phyloP scores from a whole-genome alignment of 1,140 invertebrate species.

The Zelostemma sp. region DNA sequence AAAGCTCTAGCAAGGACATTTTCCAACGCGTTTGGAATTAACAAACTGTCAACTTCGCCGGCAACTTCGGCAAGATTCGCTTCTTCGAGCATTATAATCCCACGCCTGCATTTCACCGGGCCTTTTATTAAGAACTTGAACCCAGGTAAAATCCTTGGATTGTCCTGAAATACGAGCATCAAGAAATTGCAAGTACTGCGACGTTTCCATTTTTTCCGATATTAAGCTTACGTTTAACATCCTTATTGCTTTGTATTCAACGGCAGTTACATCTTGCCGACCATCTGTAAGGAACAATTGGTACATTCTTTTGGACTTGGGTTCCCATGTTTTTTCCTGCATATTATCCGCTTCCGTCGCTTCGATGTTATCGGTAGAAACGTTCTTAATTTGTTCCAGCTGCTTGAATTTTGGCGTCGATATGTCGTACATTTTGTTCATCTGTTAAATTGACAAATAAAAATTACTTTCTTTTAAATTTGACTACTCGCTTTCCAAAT shows the following conservation, averaged over 20 bases:
- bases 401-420: slow-evolving; percentile 76
- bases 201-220: slow-evolving; percentile 18
- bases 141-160: slow-evolving; percentile 58
- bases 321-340: slow-evolving; percentile 51
- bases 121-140: slow-evolving; percentile 72
- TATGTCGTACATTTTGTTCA: slow-evolving; percentile 73
- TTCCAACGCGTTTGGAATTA: slow-evolving; percentile 73
- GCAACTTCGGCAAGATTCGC: slow-evolving; percentile 77
- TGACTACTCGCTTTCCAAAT: too few relatives aligned
- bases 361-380: slow-evolving; percentile 70
- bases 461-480: too few relatives aligned
- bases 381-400: slow-evolving; percentile 74
- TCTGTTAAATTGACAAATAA: slow-evolving; percentile 55
- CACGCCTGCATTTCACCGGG: slow-evolving; percentile 78
- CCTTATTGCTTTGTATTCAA: slow-evolving; percentile 80
- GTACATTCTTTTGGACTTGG: slow-evolving; percentile 75
- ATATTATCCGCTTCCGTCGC: slow-evolving; percentile 69
- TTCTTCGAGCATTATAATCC: slow-evolving; percentile 78
- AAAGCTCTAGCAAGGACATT: slow-evolving; percentile 74
- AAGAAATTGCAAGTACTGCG: slow-evolving; percentile 6
- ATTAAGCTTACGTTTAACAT: slow-evolving; percentile 72
- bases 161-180: slow-evolving; percentile 50
- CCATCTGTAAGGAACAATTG: slow-evolving; percentile 84
- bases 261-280: slow-evolving; percentile 75
- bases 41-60: slow-evolving; percentile 79